Evolutionary conservation across 2,888 invertebrate genomes (phyloP).

Genomic region (Oxystoma pomonae): DNA sequence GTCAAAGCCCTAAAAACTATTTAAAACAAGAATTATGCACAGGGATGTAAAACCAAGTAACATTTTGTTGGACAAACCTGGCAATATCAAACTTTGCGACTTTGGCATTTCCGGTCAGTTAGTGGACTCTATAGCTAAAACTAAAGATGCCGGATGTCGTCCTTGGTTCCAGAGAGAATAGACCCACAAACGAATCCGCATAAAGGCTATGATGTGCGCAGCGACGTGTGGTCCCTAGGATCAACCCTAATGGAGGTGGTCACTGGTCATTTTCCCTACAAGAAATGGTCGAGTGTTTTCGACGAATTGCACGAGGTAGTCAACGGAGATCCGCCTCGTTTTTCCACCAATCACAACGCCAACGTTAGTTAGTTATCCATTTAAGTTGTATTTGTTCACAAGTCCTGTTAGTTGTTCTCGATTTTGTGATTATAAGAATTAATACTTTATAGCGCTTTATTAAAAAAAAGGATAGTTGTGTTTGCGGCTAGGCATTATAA

Average conservation of each 20-base stretch:
- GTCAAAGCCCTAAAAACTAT: constrained; percentile 97
- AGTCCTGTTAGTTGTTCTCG: no score
- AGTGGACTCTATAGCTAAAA: constrained; percentile 97
- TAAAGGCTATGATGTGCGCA: constrained; percentile 91
- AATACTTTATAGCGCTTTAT: no score
- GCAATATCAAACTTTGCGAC: constrained; percentile 95
- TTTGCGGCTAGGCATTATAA: no score
- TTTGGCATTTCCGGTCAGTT: constrained; percentile 98
- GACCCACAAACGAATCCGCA: constrained; percentile 76
- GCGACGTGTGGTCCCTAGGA: constrained; percentile 99
- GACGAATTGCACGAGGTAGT: constrained; percentile 96
- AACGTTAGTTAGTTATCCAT: constrained; percentile 93
- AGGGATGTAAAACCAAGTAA: constrained; percentile 99
- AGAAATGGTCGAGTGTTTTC: constrained; percentile 97
- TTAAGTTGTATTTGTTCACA: no score
- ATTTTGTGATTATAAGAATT: no score
- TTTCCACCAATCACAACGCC: constrained; percentile 62
- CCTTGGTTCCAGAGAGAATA: constrained; percentile 99
- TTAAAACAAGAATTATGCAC: constrained; percentile 97
- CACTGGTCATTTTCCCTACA: constrained; percentile 95
- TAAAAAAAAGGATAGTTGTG: no score
- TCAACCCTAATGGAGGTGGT: constrained; percentile 97
- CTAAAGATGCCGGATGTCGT: constrained; percentile 95
- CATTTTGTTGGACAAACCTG: constrained; percentile 85
- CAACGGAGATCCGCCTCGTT: constrained; percentile 90